Evolutionary conservation across 1,140 invertebrate species (phyloP).

Genomic region (Pogonus chalceus): DNA sequence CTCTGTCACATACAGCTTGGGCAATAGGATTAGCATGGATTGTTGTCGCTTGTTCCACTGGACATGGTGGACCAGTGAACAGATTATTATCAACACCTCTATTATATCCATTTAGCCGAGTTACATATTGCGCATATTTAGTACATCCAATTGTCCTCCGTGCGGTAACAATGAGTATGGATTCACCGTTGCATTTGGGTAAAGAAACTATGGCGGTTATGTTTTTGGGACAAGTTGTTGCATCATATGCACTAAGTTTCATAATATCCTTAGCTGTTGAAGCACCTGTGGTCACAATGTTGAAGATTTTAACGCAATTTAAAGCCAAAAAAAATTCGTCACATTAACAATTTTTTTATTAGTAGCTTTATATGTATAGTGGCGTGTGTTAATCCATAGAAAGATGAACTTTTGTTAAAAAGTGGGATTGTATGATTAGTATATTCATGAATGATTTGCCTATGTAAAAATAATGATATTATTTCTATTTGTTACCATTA

Average conservation of each 20-base stretch:
- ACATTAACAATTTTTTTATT: too few relatives aligned
- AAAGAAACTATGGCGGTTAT: conserved; percentile 65
- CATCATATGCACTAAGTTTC: conserved; percentile 68
- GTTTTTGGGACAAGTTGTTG: conserved; percentile 64
- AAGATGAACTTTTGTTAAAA: too few relatives aligned
- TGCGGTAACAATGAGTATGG: conserved; percentile 62
- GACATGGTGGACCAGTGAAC: conserved; percentile 70
- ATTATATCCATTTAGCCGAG: conserved; percentile 71
- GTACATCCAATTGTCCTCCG: conserved; percentile 72
- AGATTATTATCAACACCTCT: conserved; percentile 61
- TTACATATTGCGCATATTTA: conserved; percentile 75
- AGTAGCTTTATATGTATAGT: too few relatives aligned
- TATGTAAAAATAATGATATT: too few relatives aligned
- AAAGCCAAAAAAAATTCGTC: conserved; percentile 22
- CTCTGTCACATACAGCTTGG: conserved; percentile 76
- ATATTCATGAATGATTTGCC: too few relatives aligned
- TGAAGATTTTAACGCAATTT: conserved; percentile 60
- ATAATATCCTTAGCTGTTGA: conserved; percentile 69
- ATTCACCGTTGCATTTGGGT: conserved; percentile 66
- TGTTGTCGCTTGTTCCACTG: conserved; percentile 78
- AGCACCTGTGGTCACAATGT: conserved; percentile 71
- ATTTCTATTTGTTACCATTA: too few relatives aligned
- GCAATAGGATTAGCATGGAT: conserved; percentile 75
- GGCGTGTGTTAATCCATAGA: too few relatives aligned
- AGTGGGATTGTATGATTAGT: too few relatives aligned